Base-by-base conservation (phyloP, 1,140 invertebrate species). In the Spodoptera litura region DNA sequence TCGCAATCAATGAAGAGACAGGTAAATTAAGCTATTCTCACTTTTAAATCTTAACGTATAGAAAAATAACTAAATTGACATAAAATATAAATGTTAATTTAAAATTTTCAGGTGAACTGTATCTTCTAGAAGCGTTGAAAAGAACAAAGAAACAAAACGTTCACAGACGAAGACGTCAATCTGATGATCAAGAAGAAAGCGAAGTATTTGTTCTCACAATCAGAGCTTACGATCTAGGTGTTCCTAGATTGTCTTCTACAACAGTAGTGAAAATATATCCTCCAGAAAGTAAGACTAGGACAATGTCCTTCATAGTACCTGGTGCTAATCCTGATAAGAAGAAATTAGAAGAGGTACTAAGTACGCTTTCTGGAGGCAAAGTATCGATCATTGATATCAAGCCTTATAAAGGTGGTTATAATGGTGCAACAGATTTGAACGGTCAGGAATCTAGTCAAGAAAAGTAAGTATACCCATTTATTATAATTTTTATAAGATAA, bases 211-310 rank as follows among this genome's bases (percentile, higher is more conserved):
- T 96, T 3, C 90, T 98, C 6, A 97, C 96, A 51, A 96, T 96
- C 25, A 95, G 97, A 86, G 97, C 97, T 12, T 98, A 97, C 85
- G 97, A 98, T 93, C 95, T 97, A 78, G 97, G 97, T 88, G 95
- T 97, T 1, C 98, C 97, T 2, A 96, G 96, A 85, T 92, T 96
- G 78, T 97, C 94, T 73, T 96, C 96, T 5, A 96, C 95, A 9
- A 96, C 96, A 11, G 94, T 95, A 78, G 96, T 97, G 76, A 95
- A 96, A 87, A 93, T 97, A 85, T 96, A 96, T 95, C 96, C 97
- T 71, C 95, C 97, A 73, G 96, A 96, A 83, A 95, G 95, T 85
- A 95, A 96, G 83, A 96, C 96, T 59, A 95, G 97, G 66, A 97
- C 96, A 31, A 96, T 98, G 89, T 96, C 96, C 11, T 98, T 98